Evolutionary conservation across 2,113 vertebrate species (phyloP).

Genomic region (Corynorhinus townsendii): DNA sequence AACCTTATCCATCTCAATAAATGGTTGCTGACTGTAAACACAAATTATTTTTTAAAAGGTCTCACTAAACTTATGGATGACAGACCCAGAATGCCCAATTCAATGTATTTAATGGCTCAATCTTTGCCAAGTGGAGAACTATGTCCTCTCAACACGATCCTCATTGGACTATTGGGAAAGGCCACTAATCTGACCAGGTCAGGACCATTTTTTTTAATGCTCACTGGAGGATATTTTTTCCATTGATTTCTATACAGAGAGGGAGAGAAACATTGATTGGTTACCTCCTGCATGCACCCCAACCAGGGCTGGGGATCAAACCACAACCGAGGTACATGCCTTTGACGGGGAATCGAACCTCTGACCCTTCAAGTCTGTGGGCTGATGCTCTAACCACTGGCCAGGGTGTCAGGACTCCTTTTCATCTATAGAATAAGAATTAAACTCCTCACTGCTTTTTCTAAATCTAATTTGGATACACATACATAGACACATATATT

Average conservation of each 20-base stretch:
- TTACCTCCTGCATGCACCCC: no score
- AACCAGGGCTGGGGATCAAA: no score
- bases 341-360: no score
- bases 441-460: neutral
- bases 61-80: neutral
- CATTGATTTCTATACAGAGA: no score
- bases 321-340: no score
- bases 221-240: no score
- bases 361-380: no score
- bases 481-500: neutral
- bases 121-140: neutral
- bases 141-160: neutral
- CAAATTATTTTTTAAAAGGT: neutral
- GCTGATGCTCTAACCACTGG: no score
- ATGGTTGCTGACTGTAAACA: neutral
- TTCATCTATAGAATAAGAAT: neutral
- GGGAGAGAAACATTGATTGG: no score
- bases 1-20: neutral
- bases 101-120: neutral
- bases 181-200: neutral
- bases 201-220: neutral
- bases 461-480: neutral
- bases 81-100: neutral
- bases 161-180: neutral
- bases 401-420: no score